Base-by-base conservation (phyloP, 2,888 invertebrate species). In the Caenorhabditis virilis region DNA sequence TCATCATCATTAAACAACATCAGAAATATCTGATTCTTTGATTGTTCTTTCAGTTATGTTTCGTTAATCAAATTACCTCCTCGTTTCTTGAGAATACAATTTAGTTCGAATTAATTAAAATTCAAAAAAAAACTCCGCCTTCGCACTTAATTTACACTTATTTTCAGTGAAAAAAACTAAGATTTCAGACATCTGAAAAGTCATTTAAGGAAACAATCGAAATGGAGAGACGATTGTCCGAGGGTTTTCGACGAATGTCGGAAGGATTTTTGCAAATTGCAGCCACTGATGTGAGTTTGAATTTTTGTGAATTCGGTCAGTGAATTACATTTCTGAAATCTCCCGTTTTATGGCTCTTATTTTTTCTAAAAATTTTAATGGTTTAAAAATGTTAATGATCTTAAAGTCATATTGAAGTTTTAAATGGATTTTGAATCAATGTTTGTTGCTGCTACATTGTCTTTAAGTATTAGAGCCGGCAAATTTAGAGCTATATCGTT, bases 261-360 rank as follows among this genome's bases (percentile, higher is more conserved):
- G 64, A 64, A 43, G 64, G 64, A 22, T 64, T 64, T 26, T 43
- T 58, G n/a, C 64, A 64, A 13, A 53, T 57, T 30, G 43, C 63
- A 9, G 58, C 58, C 53, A 49, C 64, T 30, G 64, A 64, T 47
- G 64, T 64, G 35, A 54, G 57, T n/a, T 27, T 4, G 15, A 9
- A 9, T 38, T 11, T 16, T 38, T 5, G 7, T 11, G 16, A 30
- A 30, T 30, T 9, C 5, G 13, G 5, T 38, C n/a, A 38, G 36
- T 7, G 11, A 36, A 36, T 11, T n/a, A 11, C 36, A 16, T 5
- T 36, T 36, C 5, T 7, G 5, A 36, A 11, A 5, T 30, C 13
- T 30, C 7, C 30, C 16, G 5, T 16, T n/a, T 16, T 15, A n/a
- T 15, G 16, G 16, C 16, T 15, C 16, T 15, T 36, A n/a, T 36